phyloP scores from a whole-genome alignment of 2,797 vertebrate genomes.

The Ispidina lecontei region DNA sequence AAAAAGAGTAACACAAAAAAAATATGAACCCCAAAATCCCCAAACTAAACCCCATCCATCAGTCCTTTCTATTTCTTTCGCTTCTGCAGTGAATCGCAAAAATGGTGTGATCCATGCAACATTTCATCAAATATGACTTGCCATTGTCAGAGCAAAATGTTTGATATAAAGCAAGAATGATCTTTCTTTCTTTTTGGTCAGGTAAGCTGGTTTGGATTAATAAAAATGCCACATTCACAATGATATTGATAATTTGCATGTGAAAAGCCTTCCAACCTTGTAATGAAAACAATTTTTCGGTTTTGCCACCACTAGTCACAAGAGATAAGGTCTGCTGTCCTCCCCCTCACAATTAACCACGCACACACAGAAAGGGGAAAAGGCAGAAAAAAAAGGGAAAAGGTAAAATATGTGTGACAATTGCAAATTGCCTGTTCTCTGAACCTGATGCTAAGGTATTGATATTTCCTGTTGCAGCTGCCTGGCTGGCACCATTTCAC shows the following conservation, averaged over 20 bases:
- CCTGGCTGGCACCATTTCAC: neutral
- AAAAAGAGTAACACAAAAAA: constrained; percentile 7
- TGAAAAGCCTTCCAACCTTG: constrained; percentile 61
- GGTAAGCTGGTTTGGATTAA: constrained; percentile 41
- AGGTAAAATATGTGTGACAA: constrained; percentile 1
- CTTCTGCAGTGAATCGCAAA: neutral
- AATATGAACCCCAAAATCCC: neutral
- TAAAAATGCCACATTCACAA: constrained; percentile 61
- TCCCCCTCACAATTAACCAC: constrained; percentile 35
- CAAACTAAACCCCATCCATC: neutral
- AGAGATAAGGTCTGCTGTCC: constrained; percentile 47
- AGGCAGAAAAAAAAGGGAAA: constrained; percentile 2
- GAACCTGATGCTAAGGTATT: neutral
- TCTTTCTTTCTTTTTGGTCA: constrained; percentile 7
- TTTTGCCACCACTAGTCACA: constrained; percentile 50
- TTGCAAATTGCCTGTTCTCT: constrained; percentile 10
- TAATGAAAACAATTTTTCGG: constrained; percentile 63
- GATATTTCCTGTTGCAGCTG: neutral
- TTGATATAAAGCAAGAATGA: constrained; percentile 31
- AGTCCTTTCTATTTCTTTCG: neutral
- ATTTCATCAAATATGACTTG: neutral
- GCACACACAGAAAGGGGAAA: neutral
- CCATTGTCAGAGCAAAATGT: neutral
- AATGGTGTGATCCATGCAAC: neutral
- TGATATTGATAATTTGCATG: constrained; percentile 64